A percentile compares a stretch with the other conserved stretches of the same genome.
phyloP scores from a whole-genome alignment of 1,140 invertebrate species.

The Charaxes varanes region DNA sequence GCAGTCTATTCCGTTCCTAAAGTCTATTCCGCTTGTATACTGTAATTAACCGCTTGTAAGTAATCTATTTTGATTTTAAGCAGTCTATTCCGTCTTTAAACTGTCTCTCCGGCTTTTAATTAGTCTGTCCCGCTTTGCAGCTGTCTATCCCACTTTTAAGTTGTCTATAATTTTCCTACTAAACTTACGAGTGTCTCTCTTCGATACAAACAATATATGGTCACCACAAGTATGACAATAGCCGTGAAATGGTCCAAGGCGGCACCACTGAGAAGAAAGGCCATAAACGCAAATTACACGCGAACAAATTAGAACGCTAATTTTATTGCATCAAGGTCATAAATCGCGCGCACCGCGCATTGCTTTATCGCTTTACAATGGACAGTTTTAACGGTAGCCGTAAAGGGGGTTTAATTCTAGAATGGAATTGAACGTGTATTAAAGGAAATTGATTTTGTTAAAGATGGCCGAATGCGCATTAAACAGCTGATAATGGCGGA shows the following conservation, averaged over 20 bases:
- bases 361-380: slow-evolving; percentile 55
- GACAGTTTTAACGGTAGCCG: slow-evolving; percentile 47
- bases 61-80: too few species aligned
- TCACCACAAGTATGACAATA: slow-evolving; percentile 44
- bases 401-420: slow-evolving; percentile 36
- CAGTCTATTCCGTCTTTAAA: too few species aligned
- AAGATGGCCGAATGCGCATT: slow-evolving; percentile 1
- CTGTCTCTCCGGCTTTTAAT: too few species aligned
- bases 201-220: too few species aligned
- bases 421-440: slow-evolving; percentile 21
- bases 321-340: slow-evolving; percentile 60
- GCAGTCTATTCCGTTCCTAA: too few species aligned
- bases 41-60: too few species aligned
- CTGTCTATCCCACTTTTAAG: too few species aligned
- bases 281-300: slow-evolving; percentile 46
- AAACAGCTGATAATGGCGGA: slow-evolving; percentile 3
- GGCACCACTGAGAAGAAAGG: slow-evolving; percentile 35
- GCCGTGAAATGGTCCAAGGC: slow-evolving; percentile 54
- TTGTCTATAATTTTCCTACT: too few species aligned
- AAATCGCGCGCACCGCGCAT: slow-evolving; percentile 44
- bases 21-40: too few species aligned
- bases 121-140: too few species aligned
- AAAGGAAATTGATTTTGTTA: slow-evolving; percentile 23
- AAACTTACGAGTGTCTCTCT: too few species aligned
- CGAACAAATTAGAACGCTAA: slow-evolving; percentile 65